Evolutionary conservation across 2,888 invertebrate genomes (phyloP), one percentile per base, ranked within the genome.

Genomic region (Noctua comes): DNA sequence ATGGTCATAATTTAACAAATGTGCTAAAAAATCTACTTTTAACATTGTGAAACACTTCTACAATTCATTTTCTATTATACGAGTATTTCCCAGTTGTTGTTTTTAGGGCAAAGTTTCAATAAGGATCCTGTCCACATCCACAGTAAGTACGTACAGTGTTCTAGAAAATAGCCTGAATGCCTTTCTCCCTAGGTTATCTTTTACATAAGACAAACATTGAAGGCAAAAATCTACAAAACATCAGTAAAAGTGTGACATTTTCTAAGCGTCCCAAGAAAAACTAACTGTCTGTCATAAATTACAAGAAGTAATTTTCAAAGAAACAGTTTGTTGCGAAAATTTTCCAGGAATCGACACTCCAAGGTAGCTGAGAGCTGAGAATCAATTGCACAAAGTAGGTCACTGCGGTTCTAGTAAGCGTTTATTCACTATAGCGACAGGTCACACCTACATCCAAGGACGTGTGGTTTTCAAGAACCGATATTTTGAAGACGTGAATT

Each of bases 351-450:
- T 76, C 73, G 73, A 54, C 70, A 76, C 76, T 71, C 54, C 84
- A 65, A 71, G 76, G 76, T 83, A 73, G 57, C 83, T 57, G 69
- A 18, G 73, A 82, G 46, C 70, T 57, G 59, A 64, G 79, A 73
- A 86, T 76, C 84, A 84, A 83, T 83, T 86, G 84, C 51, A 65
- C 46, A 11, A 84, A 83, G 76, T 86, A 76, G 87, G 84, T 84
- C 84, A 86, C 79, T 73, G 84, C 73, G 79, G 73, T 65, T 73
- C 43, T 43, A 59, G 86, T 75, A 84, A 83, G 24, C 75, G 66
- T 27, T 83, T 78, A 73, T 83, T 75, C 73, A 76, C 31, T 59
- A 51, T 27, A 85, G 40, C 57, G 59, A 64, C 18, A 70, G 66
- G 65, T 75, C 36, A 71, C 66, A 73, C 66, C 68, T 66, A 73